Percentiles rank a stretch among this genome's conserved stretches.
Evolutionary conservation across 2,888 invertebrate genomes (phyloP).

Genomic region (Pyrrhia umbra): DNA sequence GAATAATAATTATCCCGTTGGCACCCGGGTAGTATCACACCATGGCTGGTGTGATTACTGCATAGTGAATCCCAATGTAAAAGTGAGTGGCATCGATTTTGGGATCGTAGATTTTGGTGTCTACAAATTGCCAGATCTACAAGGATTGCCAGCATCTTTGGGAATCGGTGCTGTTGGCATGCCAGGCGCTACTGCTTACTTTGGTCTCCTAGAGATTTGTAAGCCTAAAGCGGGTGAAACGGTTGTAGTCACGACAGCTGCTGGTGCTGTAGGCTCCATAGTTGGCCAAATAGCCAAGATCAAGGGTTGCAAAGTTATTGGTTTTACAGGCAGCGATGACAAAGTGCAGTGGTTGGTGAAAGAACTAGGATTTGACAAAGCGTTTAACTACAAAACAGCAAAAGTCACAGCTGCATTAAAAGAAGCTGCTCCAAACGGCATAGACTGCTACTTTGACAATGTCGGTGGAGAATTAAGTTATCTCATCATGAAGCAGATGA

Average conservation of each 20-base stretch:
- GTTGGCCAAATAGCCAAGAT: slow-evolving; percentile 95
- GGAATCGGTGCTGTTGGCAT: slow-evolving; percentile 91
- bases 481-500: slow-evolving; percentile 90
- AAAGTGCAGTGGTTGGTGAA: slow-evolving; percentile 92
- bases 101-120: slow-evolving; percentile 34
- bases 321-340: slow-evolving; percentile 92
- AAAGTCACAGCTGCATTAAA: slow-evolving; percentile 89
- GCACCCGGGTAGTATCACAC: slow-evolving; percentile 89
- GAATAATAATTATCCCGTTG: slow-evolving; percentile 90
- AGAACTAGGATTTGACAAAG: slow-evolving; percentile 92
- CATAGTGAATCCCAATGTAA: slow-evolving; percentile 14
- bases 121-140: slow-evolving; percentile 88
- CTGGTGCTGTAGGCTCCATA: slow-evolving; percentile 93
- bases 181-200: slow-evolving; percentile 93
- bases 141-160: slow-evolving; percentile 86
- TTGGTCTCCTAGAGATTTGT: slow-evolving; percentile 92
- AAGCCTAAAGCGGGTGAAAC: slow-evolving; percentile 92
- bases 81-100: not conserved
- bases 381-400: slow-evolving; percentile 93
- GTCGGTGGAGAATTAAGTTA: slow-evolving; percentile 92
- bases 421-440: slow-evolving; percentile 86
- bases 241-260: slow-evolving; percentile 93
- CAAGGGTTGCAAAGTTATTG: slow-evolving; percentile 91
- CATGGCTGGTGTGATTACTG: slow-evolving; percentile 71
- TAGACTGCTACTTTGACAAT: slow-evolving; percentile 94